Conservation (phyloP, 2,888 invertebrate genomes). For the Meteorus cinctellus region DNA sequence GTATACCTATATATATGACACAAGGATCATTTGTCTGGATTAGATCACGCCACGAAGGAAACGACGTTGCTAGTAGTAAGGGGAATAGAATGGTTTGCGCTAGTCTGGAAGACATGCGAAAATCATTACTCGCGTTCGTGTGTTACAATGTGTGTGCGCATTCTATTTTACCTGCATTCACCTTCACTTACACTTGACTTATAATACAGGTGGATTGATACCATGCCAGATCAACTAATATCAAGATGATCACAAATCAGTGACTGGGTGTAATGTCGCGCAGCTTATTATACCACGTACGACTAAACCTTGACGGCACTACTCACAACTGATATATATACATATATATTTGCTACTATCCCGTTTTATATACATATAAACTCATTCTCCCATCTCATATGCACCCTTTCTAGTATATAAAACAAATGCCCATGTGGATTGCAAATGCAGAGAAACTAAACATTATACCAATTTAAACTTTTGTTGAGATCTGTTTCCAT, state of each 20-base stretch:
- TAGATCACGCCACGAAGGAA: conserved; percentile 54
- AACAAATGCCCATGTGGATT: background rate
- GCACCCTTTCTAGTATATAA: background rate
- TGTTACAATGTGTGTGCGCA: background rate
- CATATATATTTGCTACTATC: background rate
- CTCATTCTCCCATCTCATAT: background rate
- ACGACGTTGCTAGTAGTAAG: conserved; percentile 38
- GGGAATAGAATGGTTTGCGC: background rate
- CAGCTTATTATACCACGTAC: background rate
- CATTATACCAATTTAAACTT: conserved; percentile 1
- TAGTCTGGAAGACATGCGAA: conserved; percentile 19
- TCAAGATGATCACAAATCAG: background rate
- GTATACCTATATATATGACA: conserved; percentile 40
- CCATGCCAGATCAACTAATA: background rate
- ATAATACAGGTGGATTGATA: background rate
- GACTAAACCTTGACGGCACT: background rate
- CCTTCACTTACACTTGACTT: background rate
- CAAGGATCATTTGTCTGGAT: conserved; percentile 65
- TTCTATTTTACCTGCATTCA: background rate
- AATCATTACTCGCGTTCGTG: background rate
- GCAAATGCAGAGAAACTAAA: background rate
- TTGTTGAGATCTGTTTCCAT: background rate
- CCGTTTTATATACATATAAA: background rate
- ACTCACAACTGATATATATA: background rate
- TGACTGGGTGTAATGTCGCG: background rate